Evolutionary conservation across 1,140 invertebrate species (phyloP).

Genomic region (Sitobion miscanthi): DNA sequence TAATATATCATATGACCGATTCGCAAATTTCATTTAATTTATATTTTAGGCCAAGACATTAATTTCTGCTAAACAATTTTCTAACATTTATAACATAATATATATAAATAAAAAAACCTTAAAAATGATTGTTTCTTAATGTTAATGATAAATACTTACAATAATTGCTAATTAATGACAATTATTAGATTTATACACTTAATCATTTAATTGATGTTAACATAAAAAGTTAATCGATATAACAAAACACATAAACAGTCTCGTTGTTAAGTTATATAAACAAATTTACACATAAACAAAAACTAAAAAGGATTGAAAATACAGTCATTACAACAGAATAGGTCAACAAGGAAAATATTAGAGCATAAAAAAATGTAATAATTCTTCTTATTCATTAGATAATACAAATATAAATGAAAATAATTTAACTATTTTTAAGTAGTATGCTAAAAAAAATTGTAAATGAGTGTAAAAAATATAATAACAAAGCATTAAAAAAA

Average conservation of each 20-base stretch:
- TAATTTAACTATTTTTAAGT: constrained; percentile 40
- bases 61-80: constrained; percentile 16
- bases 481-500: constrained; percentile 50
- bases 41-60: background rate
- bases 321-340: constrained; percentile 47
- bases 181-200: constrained; percentile 26
- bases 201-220: background rate
- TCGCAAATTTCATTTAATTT: background rate
- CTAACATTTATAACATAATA: constrained; percentile 25
- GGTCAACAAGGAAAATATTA: constrained; percentile 37
- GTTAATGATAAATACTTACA: constrained; percentile 30
- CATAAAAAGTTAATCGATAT: constrained; percentile 17
- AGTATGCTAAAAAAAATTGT: constrained; percentile 26
- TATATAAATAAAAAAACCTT: background rate
- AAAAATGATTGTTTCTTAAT: constrained; percentile 38
- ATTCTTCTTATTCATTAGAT: background rate
- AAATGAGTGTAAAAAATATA: constrained; percentile 28
- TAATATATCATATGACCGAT: background rate
- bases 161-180: constrained; percentile 36
- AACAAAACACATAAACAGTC: constrained; percentile 52
- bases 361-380: constrained; percentile 16
- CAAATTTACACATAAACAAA: constrained; percentile 29
- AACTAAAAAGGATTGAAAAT: constrained; percentile 42
- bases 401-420: constrained; percentile 24
- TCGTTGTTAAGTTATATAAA: constrained; percentile 37